Conservation (phyloP, 1,140 invertebrate genomes). For the Caenorhabditis remanei region DNA sequence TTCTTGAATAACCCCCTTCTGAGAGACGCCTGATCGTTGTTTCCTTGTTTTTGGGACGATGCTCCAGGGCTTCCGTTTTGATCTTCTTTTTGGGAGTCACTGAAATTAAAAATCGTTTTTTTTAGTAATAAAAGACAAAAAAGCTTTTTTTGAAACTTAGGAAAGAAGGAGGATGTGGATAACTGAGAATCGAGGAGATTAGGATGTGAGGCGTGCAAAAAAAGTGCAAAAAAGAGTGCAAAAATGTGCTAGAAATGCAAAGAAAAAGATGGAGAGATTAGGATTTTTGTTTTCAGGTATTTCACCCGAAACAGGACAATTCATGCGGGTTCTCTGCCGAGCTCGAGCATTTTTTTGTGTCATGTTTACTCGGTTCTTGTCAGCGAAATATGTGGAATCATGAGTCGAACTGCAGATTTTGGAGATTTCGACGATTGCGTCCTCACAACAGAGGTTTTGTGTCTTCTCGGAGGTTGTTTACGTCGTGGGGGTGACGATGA, state of each 20-base stretch:
- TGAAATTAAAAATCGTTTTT: background rate
- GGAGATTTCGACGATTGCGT: constrained; percentile 24
- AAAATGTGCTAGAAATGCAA: background rate
- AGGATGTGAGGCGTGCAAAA: too few relatives aligned
- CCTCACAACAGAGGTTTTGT: constrained; percentile 15
- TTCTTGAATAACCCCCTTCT: constrained; percentile 75
- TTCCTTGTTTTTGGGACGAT: constrained; percentile 37
- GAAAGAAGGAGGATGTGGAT: background rate
- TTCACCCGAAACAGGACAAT: background rate
- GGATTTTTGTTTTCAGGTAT: background rate
- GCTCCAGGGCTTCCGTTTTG: constrained; percentile 13
- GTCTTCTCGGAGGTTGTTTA: background rate
- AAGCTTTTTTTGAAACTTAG: background rate
- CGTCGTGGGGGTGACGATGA: constrained; percentile 5
- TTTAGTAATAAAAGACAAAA: too few relatives aligned
- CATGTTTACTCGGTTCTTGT: constrained; percentile 12
- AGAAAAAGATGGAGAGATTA: background rate
- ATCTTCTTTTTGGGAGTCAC: constrained; percentile 56
- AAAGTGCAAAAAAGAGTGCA: background rate
- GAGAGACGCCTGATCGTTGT: constrained; percentile 75
- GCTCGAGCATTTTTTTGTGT: background rate
- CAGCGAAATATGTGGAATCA: constrained; percentile 45
- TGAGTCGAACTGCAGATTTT: constrained; percentile 27
- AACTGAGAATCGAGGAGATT: constrained; percentile 6
- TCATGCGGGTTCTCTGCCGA: constrained; percentile 13